Evolutionary conservation across 2,113 vertebrate genomes (phyloP).

Genomic region (Loxodonta africana): DNA sequence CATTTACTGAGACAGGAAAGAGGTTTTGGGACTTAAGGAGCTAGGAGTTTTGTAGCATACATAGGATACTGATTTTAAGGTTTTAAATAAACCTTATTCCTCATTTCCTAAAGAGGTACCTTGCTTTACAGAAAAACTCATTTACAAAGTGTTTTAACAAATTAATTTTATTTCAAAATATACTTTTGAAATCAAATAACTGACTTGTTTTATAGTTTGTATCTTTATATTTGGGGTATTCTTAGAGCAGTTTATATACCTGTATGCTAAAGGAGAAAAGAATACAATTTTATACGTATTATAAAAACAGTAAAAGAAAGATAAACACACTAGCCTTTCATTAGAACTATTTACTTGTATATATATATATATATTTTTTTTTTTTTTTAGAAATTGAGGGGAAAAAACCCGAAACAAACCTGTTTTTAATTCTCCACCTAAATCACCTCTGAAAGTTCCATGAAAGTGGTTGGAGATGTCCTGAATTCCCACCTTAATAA

Average conservation of each 20-base stretch:
- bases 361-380: too few species aligned
- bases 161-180: conserved; percentile 34
- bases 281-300: conserved; percentile 15
- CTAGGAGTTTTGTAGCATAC: not conserved
- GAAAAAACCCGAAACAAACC: not conserved
- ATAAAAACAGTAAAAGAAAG: not conserved
- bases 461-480: not conserved
- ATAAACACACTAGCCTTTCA: not conserved
- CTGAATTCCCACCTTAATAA: not conserved
- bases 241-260: not conserved
- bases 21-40: not conserved
- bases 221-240: conserved; percentile 33
- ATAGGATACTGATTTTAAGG: not conserved
- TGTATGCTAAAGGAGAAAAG: not conserved
- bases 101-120: conserved; percentile 4
- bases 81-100: not conserved
- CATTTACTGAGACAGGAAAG: not conserved
- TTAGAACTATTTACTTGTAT: not conserved
- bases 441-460: not conserved
- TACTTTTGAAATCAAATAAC: conserved; percentile 7
- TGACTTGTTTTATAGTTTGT: not conserved
- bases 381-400: not conserved
- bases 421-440: not conserved
- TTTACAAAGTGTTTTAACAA: not conserved
- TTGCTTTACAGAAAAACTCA: not conserved